Evolutionary conservation across 2,888 invertebrate species (phyloP).

Genomic region (Candidula unifasciata): DNA sequence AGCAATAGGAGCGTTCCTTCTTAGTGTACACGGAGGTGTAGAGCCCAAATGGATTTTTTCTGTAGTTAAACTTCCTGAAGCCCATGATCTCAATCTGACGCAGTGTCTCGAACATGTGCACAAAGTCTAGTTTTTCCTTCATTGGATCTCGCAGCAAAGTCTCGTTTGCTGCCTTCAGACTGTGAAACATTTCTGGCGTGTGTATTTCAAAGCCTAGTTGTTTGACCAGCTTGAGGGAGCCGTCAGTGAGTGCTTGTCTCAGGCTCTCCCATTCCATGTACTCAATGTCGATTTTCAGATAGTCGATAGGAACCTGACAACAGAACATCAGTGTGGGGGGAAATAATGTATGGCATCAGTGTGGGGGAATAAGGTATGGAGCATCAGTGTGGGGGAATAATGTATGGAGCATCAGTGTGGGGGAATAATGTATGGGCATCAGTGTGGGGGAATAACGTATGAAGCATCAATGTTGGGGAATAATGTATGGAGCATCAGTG

Average conservation of each 20-base stretch:
- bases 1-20: constrained; percentile 62
- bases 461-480: too few relatives aligned
- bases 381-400: too few relatives aligned
- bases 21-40: constrained; percentile 58
- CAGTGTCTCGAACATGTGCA: constrained; percentile 64
- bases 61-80: constrained; percentile 68
- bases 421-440: too few relatives aligned
- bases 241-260: constrained; percentile 59
- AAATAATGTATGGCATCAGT: too few relatives aligned
- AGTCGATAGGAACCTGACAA: constrained; percentile 74
- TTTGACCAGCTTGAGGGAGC: constrained; percentile 64
- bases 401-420: too few relatives aligned
- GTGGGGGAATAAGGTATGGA: too few relatives aligned
- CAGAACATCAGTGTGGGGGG: neutral
- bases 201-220: constrained; percentile 72
- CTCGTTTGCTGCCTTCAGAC: constrained; percentile 26
- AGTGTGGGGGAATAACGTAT: too few relatives aligned
- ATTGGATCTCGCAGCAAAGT: neutral
- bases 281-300: constrained; percentile 77
- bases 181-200: constrained; percentile 58
- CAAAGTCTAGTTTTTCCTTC: constrained; percentile 56
- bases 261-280: constrained; percentile 76
- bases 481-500: too few relatives aligned
- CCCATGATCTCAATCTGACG: constrained; percentile 59
- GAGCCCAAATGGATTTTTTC: constrained; percentile 68